Conservation (phyloP, 2,113 vertebrate species). For the Chamaetylas fuelleborni region DNA sequence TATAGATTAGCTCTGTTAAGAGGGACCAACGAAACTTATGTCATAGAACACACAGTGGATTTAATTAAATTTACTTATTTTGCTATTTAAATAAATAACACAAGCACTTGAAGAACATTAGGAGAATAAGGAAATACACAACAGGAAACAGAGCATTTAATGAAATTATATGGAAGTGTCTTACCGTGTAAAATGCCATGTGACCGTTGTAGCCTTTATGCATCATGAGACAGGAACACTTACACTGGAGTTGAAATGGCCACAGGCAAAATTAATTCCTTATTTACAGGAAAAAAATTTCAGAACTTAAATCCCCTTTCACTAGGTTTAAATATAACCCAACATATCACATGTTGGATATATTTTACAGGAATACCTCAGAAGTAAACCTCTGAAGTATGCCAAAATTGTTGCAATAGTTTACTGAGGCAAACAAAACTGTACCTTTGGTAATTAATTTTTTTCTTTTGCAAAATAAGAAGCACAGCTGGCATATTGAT, state of each 20-base stretch:
- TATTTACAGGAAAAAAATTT: background rate
- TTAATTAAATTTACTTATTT: background rate
- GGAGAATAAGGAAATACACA: background rate
- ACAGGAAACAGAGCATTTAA: background rate
- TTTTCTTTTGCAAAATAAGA: background rate
- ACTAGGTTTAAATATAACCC: background rate
- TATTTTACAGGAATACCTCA: background rate
- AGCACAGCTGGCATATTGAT: background rate
- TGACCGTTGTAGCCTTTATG: background rate
- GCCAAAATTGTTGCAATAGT: background rate
- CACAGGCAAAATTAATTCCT: background rate
- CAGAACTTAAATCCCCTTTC: background rate
- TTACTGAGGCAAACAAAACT: background rate
- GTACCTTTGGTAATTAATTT: background rate
- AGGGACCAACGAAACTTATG: rapidly evolving
- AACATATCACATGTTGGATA: background rate
- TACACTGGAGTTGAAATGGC: background rate
- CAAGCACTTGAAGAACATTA: background rate
- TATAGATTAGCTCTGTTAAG: background rate
- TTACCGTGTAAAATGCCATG: background rate
- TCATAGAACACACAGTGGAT: background rate
- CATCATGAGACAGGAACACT: background rate
- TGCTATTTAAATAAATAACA: background rate
- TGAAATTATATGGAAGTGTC: background rate
- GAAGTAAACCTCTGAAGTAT: background rate